These are phyloP conservation scores for Dufourea novaeangliae DNA, from an alignment of 1,140 invertebrate genomes.

Conservation along the genomic window DNA sequence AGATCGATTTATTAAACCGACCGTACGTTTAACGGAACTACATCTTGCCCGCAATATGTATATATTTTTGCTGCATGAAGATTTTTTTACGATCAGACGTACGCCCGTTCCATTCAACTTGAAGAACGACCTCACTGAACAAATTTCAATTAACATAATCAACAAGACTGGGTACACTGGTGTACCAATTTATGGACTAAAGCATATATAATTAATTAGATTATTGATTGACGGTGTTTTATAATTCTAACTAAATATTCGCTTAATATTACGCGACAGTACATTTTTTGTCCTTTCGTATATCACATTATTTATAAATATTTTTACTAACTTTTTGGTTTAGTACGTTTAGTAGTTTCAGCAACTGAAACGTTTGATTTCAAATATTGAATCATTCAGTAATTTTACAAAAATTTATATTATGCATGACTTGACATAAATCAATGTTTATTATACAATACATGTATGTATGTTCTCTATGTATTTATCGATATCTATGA, in stretches of 20 bases:
- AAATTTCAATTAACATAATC: not conserved
- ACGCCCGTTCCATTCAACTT: constrained; percentile 60
- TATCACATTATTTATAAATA: no score
- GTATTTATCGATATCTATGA: no score
- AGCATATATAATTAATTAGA: not conserved
- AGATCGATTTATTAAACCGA: constrained; percentile 8
- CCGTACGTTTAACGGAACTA: constrained; percentile 42
- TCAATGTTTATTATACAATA: no score
- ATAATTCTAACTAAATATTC: not conserved
- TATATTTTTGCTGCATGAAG: not conserved
- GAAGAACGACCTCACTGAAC: constrained; percentile 27
- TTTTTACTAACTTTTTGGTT: no score
- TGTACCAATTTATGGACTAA: not conserved
- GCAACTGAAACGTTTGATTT: no score
- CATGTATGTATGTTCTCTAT: no score
- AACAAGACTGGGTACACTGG: not conserved
- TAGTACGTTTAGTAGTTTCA: no score
- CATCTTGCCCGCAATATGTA: not conserved
- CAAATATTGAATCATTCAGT: no score
- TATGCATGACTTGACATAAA: no score
- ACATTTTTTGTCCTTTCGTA: no score
- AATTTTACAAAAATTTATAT: no score
- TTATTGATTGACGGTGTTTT: not conserved
- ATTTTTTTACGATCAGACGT: not conserved
- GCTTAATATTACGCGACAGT: no score